Base-by-base conservation (phyloP, 2,888 invertebrate genomes). In the Andrena fulva region DNA sequence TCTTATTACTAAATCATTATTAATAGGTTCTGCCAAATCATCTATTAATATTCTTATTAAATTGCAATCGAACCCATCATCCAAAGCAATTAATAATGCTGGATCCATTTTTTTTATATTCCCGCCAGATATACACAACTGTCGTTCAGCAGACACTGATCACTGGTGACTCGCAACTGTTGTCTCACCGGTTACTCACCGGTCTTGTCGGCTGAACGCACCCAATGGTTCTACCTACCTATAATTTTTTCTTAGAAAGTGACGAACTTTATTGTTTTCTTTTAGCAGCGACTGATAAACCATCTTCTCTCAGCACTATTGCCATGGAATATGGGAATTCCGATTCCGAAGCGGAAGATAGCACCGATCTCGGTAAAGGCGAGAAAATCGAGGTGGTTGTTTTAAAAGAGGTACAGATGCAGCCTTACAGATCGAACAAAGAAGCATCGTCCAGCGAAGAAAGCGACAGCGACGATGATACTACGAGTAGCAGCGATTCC, bases 281-380 rank as follows among this genome's bases (percentile, higher is more conserved):
- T 63, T 71, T 56, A 10, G 60, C 20, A 86, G 81, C 64, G 27
- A 54, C 8, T 50, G 59, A 42, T 27, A 70, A 52, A 59, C 20
- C 33, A 24, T 87, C 86, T 33, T 86, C 90, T 31, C 86, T 91
- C 2, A 52, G 73, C 29, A 52, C 80, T 10, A 89, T 92, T 72
- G 92, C 93, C n/a, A 5, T 84, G n/a, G 89, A 89, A 64, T 93
- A 93, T 79, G 88, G 88, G 24, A 84, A 83, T 84, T 89, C 90
- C 4, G 90, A 90, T 80, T 89, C 91, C 7, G 92, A 92, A 16
- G 27, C 67, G 27, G 91, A 90, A 78, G 76, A 78, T 54, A 29
- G 27, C 33, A 12, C 7, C 29, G 52, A 67, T 29, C 3, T 7
- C 1, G 7, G 7, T 42, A 67, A 24, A 54, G 33, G 20, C 27